phyloP scores from a whole-genome alignment of 2,113 vertebrate genomes.

The Zeus faber region DNA sequence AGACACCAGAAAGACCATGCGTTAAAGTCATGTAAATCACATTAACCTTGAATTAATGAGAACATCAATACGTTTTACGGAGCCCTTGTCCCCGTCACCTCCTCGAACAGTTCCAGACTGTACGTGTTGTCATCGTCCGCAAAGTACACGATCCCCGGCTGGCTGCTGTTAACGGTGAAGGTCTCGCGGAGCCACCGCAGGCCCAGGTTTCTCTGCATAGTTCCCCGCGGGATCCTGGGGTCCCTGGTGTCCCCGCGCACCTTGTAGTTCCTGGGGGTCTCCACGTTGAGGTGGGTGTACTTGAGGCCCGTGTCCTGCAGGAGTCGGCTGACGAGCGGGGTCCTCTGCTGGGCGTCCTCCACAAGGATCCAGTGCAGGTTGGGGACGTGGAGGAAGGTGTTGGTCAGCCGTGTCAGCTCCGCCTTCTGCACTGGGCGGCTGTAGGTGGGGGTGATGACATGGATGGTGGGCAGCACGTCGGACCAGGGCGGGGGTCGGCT shows the following conservation, averaged over 20 bases:
- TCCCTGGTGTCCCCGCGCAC: constrained; percentile 61
- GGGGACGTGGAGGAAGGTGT: constrained; percentile 89
- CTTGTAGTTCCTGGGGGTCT: constrained; percentile 82
- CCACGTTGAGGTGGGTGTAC: constrained; percentile 88
- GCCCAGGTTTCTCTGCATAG: constrained; percentile 88
- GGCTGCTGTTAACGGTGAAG: constrained; percentile 62
- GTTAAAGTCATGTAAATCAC: too few species aligned
- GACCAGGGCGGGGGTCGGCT: constrained; percentile 80
- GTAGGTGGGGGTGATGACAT: constrained; percentile 86
- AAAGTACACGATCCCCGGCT: constrained; percentile 88
- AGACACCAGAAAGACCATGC: too few species aligned
- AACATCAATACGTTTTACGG: too few species aligned
- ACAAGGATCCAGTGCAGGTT: constrained; percentile 94
- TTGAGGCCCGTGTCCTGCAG: constrained; percentile 83
- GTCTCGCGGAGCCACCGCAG: constrained; percentile 87
- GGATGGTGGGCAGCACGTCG: constrained; percentile 75
- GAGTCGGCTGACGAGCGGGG: constrained; percentile 79
- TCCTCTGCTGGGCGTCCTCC: constrained; percentile 83
- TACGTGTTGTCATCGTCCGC: constrained; percentile 97
- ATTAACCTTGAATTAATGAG: too few species aligned
- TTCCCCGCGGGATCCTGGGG: constrained; percentile 80
- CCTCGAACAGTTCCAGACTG: constrained; percentile 93
- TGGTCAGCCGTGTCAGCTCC: constrained; percentile 88
- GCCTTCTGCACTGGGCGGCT: constrained; percentile 90
- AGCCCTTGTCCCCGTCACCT: too few species aligned